Evolutionary conservation across 2,888 invertebrate genomes (phyloP).

Genomic region (Coecobrya sp.): DNA sequence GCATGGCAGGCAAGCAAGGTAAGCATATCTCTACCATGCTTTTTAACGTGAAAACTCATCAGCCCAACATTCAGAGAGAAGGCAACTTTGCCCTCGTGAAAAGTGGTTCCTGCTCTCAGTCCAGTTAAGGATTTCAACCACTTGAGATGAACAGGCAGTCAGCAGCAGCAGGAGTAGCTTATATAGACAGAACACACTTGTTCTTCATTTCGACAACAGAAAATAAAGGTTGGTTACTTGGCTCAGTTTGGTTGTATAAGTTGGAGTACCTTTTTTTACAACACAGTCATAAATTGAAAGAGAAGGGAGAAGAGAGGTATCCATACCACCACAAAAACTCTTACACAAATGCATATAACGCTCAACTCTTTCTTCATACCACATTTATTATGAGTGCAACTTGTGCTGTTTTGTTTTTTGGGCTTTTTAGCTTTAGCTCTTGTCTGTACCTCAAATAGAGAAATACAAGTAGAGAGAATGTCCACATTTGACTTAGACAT

Average conservation of each 20-base stretch:
- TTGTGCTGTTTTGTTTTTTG: conserved; percentile 45
- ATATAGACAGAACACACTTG: conserved; percentile 35
- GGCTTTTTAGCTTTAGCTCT: conserved; percentile 59
- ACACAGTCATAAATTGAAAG: conserved; percentile 30
- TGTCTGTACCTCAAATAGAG: conserved; percentile 51
- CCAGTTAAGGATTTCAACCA: conserved; percentile 80
- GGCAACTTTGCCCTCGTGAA: conserved; percentile 76
- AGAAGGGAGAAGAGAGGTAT: conserved; percentile 15
- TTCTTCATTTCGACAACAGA: not conserved
- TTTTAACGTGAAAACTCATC: conserved; percentile 59
- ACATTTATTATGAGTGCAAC: conserved; percentile 4
- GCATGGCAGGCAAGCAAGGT: conserved; percentile 38
- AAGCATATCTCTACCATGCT: conserved; percentile 63
- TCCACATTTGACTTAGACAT: conserved; percentile 20
- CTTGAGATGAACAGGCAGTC: conserved; percentile 63
- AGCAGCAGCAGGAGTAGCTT: conserved; percentile 6
- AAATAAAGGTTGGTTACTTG: conserved; percentile 52
- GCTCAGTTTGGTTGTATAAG: not conserved
- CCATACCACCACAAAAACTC: not conserved
- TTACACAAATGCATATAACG: conserved; percentile 1
- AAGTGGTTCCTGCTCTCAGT: conserved; percentile 79
- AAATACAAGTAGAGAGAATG: not conserved
- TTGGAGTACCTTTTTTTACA: conserved; percentile 29
- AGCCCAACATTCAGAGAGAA: not conserved
- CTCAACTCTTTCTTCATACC: not conserved